Conservation (phyloP, 2,113 vertebrate genomes). For the Chaetodon trifascialis region DNA sequence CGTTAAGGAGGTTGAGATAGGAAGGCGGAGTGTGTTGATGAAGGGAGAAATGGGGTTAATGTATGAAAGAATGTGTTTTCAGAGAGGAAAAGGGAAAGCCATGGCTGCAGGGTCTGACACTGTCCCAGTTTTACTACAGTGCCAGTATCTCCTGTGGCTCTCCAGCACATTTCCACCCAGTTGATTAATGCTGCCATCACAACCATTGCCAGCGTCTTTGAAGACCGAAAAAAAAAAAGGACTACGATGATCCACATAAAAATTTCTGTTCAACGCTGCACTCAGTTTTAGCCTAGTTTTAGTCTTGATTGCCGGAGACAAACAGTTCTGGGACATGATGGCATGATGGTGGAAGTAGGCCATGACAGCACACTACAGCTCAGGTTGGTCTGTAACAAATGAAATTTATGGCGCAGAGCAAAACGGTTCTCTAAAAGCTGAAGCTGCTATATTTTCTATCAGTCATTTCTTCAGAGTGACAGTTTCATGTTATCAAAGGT, state of each 20-base stretch:
- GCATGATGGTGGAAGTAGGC: slow-evolving; percentile 48
- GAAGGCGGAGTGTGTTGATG: slow-evolving; percentile 55
- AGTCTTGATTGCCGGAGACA: slow-evolving; percentile 46
- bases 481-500: background rate
- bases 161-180: slow-evolving; percentile 72
- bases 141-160: slow-evolving; percentile 78
- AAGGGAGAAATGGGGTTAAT: slow-evolving; percentile 77
- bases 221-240: slow-evolving; percentile 48
- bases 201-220: slow-evolving; percentile 69
- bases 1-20: slow-evolving; percentile 23
- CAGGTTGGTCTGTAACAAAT: slow-evolving; percentile 25
- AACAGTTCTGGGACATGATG: slow-evolving; percentile 61
- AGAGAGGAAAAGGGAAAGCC: slow-evolving; percentile 61
- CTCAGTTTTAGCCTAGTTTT: slow-evolving; percentile 63
- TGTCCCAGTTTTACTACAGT: slow-evolving; percentile 78
- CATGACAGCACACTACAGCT: slow-evolving; percentile 36
- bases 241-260: slow-evolving; percentile 61
- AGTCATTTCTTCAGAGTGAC: background rate
- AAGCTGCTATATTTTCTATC: background rate
- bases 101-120: slow-evolving; percentile 77
- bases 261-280: slow-evolving; percentile 37
- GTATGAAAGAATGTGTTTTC: slow-evolving; percentile 72
- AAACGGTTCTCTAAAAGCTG: slow-evolving; percentile 35
- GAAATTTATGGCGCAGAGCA: background rate
- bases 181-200: slow-evolving; percentile 79